Percentiles rank a stretch among this genome's conserved stretches.
These are phyloP conservation scores for Gerris lacustris DNA, from an alignment of 2,888 invertebrate species.

Conservation along the genomic window DNA sequence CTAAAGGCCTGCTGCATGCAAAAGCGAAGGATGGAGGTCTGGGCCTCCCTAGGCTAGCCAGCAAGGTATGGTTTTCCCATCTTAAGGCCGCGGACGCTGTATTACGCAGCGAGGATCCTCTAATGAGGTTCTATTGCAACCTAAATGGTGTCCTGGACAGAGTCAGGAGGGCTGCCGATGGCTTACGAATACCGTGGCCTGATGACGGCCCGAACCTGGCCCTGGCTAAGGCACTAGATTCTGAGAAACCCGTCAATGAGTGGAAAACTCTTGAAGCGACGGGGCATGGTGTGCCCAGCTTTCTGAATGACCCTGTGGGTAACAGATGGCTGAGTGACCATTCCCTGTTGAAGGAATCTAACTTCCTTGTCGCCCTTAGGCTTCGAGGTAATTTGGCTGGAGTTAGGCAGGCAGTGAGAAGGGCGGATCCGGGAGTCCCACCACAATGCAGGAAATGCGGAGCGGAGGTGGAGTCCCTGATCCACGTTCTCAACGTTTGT, in stretches of 20 bases:
- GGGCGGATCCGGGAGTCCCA: too few relatives aligned
- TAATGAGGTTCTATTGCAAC: neutral
- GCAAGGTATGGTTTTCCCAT: conserved; percentile 8
- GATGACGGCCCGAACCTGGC: neutral
- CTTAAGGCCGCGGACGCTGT: neutral
- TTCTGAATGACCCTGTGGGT: conserved; percentile 10
- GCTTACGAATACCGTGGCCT: neutral
- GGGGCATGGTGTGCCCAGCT: neutral
- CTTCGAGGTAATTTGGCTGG: too few relatives aligned
- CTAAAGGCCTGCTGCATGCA: neutral
- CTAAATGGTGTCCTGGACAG: too few relatives aligned
- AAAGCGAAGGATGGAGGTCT: conserved; percentile 11
- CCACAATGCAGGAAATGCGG: too few relatives aligned
- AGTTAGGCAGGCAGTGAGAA: too few relatives aligned
- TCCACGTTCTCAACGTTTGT: too few relatives aligned
- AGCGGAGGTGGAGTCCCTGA: too few relatives aligned
- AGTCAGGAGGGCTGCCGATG: neutral
- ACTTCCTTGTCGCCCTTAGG: too few relatives aligned
- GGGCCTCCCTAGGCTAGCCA: neutral
- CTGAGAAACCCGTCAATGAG: neutral
- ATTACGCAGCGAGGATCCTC: neutral
- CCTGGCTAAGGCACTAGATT: neutral
- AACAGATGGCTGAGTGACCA: conserved; percentile 10
- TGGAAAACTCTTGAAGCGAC: neutral
- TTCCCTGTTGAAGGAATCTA: too few relatives aligned